Evolutionary conservation across 2,888 invertebrate genomes (phyloP).

Genomic region (Hirtodrosophila confusa): DNA sequence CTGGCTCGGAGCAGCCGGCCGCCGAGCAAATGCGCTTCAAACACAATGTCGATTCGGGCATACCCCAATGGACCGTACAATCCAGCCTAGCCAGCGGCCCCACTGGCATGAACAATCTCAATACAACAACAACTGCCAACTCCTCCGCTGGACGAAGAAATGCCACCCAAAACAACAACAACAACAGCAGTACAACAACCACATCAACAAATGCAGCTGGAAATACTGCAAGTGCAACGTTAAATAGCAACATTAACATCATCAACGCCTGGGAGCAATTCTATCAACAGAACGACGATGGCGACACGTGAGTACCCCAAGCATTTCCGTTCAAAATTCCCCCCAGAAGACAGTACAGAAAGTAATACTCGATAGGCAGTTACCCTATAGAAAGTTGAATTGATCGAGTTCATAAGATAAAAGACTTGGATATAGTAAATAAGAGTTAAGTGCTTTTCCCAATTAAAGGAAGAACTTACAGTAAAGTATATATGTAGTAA

Average conservation of each 20-base stretch:
- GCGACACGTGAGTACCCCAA: constrained; percentile 91
- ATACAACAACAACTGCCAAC: constrained; percentile 40
- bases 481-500: too few species aligned
- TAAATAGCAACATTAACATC: constrained; percentile 62
- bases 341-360: constrained; percentile 13
- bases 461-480: too few species aligned
- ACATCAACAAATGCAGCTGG: constrained; percentile 41
- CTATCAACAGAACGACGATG: constrained; percentile 92
- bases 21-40: constrained; percentile 86
- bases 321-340: constrained; percentile 52
- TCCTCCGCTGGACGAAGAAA: constrained; percentile 48
- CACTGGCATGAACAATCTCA: constrained; percentile 60
- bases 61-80: constrained; percentile 86
- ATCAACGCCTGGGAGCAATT: constrained; percentile 87
- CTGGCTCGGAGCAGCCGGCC: constrained; percentile 48
- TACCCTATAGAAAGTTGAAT: constrained; percentile 4
- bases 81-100: constrained; percentile 46
- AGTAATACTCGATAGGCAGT: background rate
- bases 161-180: constrained; percentile 3
- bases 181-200: constrained; percentile 2
- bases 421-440: too few species aligned
- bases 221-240: constrained; percentile 34
- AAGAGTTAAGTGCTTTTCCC: too few species aligned
- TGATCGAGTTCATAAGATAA: too few species aligned
- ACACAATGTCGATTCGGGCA: constrained; percentile 87